Evolutionary conservation across 1,140 invertebrate genomes (phyloP).

Genomic region (Drosophila dunni): DNA sequence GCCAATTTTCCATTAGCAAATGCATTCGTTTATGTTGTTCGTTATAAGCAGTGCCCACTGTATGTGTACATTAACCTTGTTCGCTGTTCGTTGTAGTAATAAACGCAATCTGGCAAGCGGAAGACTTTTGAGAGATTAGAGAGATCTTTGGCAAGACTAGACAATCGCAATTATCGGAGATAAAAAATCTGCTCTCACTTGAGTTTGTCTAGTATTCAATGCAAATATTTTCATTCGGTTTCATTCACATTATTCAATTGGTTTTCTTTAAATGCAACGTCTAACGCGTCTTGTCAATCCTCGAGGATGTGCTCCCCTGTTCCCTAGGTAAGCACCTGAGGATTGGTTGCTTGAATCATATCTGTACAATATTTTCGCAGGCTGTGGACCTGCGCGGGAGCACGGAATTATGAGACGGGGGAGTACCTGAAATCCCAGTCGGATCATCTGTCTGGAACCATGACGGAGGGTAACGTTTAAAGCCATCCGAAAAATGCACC

Average conservation of each 20-base stretch:
- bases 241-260: background rate
- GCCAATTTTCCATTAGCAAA: too few relatives aligned
- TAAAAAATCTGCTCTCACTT: constrained; percentile 1
- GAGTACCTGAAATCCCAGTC: constrained; percentile 20
- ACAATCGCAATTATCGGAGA: constrained; percentile 9
- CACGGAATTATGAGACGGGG: constrained; percentile 23
- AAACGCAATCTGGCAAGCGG: constrained; percentile 23
- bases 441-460: constrained; percentile 32
- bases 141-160: constrained; percentile 2
- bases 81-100: constrained; percentile 28
- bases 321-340: background rate
- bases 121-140: constrained; percentile 7
- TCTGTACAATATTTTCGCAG: background rate
- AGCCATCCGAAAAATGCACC: background rate
- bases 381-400: background rate
- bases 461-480: constrained; percentile 23
- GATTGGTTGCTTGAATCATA: background rate
- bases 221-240: constrained; percentile 28
- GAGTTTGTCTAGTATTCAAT: constrained; percentile 11
- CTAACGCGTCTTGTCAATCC: background rate
- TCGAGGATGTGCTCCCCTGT: background rate
- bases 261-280: background rate
- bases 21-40: background rate
- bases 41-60: background rate
- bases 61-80: constrained; percentile 13